phyloP scores from a whole-genome alignment of 2,797 vertebrate species.

The Acomys russatus region DNA sequence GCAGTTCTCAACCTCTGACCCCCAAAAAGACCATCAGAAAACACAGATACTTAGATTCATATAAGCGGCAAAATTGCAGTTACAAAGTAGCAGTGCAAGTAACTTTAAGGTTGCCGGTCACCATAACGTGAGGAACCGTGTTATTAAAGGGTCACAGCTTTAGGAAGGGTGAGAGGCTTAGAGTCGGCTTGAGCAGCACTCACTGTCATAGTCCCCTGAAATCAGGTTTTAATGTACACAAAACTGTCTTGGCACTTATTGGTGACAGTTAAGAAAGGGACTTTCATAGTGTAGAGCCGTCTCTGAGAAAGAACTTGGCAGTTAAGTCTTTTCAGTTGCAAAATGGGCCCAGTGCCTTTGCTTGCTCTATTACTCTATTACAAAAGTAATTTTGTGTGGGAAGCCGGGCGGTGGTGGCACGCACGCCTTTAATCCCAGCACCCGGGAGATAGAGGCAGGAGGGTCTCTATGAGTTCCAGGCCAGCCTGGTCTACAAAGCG shows the following conservation, averaged over 20 bases:
- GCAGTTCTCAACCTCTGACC: not conserved
- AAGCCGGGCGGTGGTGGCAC: no score
- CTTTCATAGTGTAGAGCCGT: not conserved
- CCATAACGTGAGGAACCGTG: not conserved
- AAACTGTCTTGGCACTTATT: not conserved
- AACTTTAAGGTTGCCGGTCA: not conserved
- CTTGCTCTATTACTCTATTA: not conserved
- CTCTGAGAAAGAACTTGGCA: not conserved
- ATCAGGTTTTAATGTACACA: not conserved
- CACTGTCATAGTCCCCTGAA: not conserved
- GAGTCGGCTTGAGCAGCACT: no score
- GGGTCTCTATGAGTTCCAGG: no score
- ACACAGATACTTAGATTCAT: not conserved
- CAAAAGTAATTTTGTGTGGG: not conserved
- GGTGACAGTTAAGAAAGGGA: not conserved
- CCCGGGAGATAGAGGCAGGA: no score
- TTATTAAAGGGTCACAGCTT: not conserved
- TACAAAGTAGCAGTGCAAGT: not conserved
- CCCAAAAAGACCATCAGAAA: not conserved
- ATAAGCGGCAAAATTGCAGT: not conserved
- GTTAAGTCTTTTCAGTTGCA: conserved; percentile 3
- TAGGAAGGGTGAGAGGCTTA: not conserved
- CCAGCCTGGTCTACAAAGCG: no score
- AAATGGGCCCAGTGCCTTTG: not conserved
- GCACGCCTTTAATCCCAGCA: no score